These are phyloP conservation scores for Oscarella lobularis DNA, from an alignment of 37 sponge, comb jelly and placozoan species.

Conservation along the genomic window DNA sequence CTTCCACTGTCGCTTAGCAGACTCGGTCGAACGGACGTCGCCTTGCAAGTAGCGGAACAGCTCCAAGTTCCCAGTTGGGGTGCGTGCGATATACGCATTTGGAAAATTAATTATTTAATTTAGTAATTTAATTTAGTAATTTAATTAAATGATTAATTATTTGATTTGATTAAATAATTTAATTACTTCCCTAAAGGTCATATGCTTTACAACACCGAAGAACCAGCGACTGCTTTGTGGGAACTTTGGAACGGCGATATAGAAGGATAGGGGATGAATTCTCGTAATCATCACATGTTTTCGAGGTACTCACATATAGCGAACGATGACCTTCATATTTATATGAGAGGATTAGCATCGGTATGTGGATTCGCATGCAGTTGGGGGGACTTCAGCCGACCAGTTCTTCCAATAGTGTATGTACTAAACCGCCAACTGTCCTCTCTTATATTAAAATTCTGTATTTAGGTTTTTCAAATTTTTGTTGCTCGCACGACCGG, in stretches of 20 bases:
- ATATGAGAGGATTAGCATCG: too few relatives aligned
- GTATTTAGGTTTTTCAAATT: too few relatives aligned
- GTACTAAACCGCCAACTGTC: too few relatives aligned
- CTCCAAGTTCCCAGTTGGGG: constrained; percentile 56
- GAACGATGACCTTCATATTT: too few relatives aligned
- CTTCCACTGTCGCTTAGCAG: constrained; percentile 25
- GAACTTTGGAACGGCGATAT: constrained; percentile 49
- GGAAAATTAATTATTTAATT: not conserved
- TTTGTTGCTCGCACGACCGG: too few relatives aligned
- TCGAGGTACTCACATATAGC: too few relatives aligned
- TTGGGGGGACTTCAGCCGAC: too few relatives aligned
- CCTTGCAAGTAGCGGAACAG: constrained; percentile 32
- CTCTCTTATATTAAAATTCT: too few relatives aligned
- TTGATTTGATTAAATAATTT: too few relatives aligned
- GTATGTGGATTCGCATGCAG: too few relatives aligned
- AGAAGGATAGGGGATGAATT: constrained; percentile 37
- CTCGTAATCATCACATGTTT: constrained; percentile 72
- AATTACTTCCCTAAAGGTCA: constrained; percentile 1
- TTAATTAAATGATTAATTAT: not conserved
- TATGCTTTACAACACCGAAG: constrained; percentile 42
- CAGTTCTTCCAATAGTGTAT: too few relatives aligned
- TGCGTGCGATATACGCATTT: not conserved
- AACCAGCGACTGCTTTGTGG: constrained; percentile 54
- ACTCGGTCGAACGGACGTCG: constrained; percentile 17
- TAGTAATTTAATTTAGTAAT: not conserved